A percentile compares a stretch with the other conserved stretches of the same genome.
These are phyloP conservation scores for Aphyosemion australe DNA, from an alignment of 2,113 vertebrate genomes.

Conservation along the genomic window DNA sequence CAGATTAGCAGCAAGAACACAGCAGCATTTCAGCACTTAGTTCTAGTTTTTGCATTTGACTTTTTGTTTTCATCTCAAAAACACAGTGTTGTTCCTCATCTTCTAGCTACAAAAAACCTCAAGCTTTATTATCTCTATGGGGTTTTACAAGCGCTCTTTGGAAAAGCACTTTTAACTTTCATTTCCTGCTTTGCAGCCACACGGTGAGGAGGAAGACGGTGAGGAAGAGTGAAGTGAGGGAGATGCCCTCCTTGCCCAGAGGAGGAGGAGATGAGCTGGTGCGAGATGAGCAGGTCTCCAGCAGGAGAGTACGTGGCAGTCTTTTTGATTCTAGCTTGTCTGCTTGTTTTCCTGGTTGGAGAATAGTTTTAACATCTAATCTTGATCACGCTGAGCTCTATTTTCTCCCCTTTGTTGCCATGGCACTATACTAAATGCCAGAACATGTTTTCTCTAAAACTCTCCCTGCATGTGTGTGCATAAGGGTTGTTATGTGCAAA, in stretches of 20 bases:
- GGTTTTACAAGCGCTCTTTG: neutral
- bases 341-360: neutral
- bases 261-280: constrained; percentile 84
- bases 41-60: no score
- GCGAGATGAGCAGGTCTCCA: constrained; percentile 91
- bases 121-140: neutral
- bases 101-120: neutral
- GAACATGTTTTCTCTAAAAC: constrained; percentile 13
- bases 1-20: neutral
- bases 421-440: constrained; percentile 27
- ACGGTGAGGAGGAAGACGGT: constrained; percentile 93
- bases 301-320: constrained; percentile 83
- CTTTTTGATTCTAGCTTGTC: neutral
- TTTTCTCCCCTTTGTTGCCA: constrained; percentile 41
- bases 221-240: constrained; percentile 87
- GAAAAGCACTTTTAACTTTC: neutral
- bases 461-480: constrained; percentile 20
- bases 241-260: constrained; percentile 90
- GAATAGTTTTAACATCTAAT: constrained; percentile 2
- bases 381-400: no score
- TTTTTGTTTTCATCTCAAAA: no score
- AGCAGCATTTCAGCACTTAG: no score
- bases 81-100: neutral
- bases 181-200: constrained; percentile 76
- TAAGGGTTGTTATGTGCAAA: constrained; percentile 19